Percentiles rank a stretch among this genome's conserved stretches.
These are phyloP conservation scores for Ramazzottius varieornatus DNA, from an alignment of 2,888 invertebrate genomes.

Conservation along the genomic window DNA sequence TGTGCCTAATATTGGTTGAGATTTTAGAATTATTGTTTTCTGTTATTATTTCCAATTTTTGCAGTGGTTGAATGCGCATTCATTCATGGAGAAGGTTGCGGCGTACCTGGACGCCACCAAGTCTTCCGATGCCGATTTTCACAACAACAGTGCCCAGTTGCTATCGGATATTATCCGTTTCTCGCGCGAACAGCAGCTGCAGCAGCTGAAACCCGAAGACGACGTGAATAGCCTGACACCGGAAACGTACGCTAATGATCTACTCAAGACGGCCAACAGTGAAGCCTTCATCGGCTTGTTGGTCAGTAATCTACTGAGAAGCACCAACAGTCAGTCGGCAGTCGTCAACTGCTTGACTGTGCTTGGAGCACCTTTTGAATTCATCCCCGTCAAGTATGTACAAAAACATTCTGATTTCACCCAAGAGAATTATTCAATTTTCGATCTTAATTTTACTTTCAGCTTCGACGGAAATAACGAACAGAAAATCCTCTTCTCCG, in stretches of 20 bases:
- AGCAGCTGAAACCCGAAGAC: constrained; percentile 2
- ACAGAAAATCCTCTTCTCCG: background rate
- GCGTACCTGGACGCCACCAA: background rate
- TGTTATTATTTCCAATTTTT: background rate
- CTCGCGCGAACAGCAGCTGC: background rate
- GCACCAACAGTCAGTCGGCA: background rate
- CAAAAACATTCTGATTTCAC: background rate
- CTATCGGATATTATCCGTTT: background rate
- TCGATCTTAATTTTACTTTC: background rate
- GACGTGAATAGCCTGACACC: background rate
- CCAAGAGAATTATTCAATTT: background rate
- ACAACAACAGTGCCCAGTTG: background rate
- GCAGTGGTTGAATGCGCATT: background rate
- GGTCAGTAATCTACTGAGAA: background rate
- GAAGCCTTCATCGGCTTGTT: background rate
- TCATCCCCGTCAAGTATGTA: constrained; percentile 1
- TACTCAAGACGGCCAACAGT: background rate
- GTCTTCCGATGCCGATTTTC: background rate
- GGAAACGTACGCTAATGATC: constrained; percentile 1
- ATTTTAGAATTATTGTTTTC: background rate
- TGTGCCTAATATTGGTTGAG: no score
- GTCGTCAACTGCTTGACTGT: background rate
- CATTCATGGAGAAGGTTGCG: background rate
- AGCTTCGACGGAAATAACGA: background rate
- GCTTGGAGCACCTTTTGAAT: background rate